Evolutionary conservation across 2,888 invertebrate genomes (phyloP).

Genomic region (Stenurella melanura): DNA sequence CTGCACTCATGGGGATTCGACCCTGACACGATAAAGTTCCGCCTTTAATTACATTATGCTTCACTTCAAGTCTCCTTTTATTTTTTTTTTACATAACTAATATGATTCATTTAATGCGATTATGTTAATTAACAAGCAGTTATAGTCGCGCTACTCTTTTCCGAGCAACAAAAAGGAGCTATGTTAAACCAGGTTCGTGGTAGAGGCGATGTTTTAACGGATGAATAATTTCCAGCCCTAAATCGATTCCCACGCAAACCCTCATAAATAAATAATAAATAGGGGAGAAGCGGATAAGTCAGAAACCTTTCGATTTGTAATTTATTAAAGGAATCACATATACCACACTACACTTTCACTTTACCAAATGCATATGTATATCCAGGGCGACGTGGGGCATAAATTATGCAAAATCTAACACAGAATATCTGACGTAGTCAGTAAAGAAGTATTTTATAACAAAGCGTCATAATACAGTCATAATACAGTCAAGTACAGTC

Average conservation of each 20-base stretch:
- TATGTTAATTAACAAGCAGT: background rate
- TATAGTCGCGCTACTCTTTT: background rate
- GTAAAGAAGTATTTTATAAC: no score
- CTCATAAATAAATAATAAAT: constrained; percentile 41
- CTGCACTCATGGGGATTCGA: background rate
- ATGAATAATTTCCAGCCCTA: constrained; percentile 10
- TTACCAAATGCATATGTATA: constrained; percentile 18
- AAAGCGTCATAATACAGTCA: no score
- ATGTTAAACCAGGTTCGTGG: background rate
- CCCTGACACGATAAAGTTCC: constrained; percentile 1
- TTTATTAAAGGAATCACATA: constrained; percentile 36
- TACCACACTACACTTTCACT: constrained; percentile 21
- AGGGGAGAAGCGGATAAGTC: constrained; percentile 38
- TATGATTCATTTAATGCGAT: background rate
- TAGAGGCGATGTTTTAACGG: constrained; percentile 9
- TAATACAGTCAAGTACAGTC: no score
- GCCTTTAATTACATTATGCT: background rate
- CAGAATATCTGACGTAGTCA: no score
- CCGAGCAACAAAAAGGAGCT: background rate
- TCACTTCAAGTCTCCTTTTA: background rate
- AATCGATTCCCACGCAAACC: constrained; percentile 35
- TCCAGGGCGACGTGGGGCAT: background rate
- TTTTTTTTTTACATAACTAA: background rate
- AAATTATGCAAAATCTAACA: background rate
- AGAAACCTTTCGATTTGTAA: constrained; percentile 28